Conservation (phyloP, 1,140 invertebrate species). For the Wasmannia auropunctata region DNA sequence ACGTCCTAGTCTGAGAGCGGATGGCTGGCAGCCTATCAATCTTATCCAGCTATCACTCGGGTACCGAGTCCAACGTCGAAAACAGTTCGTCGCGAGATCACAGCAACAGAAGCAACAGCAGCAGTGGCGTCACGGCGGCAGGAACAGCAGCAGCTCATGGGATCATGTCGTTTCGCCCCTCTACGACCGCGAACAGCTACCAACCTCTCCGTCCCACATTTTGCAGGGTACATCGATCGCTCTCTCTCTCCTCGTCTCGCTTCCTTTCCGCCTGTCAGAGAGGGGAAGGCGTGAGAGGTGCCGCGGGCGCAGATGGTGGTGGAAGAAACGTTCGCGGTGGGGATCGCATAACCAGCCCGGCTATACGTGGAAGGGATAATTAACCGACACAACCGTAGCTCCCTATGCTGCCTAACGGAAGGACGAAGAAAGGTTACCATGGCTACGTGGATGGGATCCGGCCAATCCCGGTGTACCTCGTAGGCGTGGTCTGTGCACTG, state of each 20-base stretch:
- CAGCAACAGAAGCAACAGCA: slow-evolving; percentile 72
- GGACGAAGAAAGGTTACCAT: slow-evolving; percentile 82
- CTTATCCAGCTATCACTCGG: slow-evolving; percentile 52
- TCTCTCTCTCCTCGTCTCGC: slow-evolving; percentile 65
- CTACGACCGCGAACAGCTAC: not conserved
- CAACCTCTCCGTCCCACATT: slow-evolving; percentile 62
- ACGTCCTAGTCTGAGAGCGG: slow-evolving; percentile 16
- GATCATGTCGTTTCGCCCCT: slow-evolving; percentile 59
- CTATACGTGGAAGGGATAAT: slow-evolving; percentile 80
- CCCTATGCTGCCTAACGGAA: slow-evolving; percentile 69
- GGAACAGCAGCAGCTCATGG: slow-evolving; percentile 71
- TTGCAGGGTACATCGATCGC: slow-evolving; percentile 61
- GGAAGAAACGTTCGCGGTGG: slow-evolving; percentile 42
- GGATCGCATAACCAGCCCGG: slow-evolving; percentile 38
- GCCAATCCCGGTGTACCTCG: slow-evolving; percentile 78
- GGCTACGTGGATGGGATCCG: slow-evolving; percentile 81
- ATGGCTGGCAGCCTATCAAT: slow-evolving; percentile 52
- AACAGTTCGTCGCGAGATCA: slow-evolving; percentile 70
- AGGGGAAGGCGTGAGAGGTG: slow-evolving; percentile 60
- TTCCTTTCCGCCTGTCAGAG: slow-evolving; percentile 36
- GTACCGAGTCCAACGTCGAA: slow-evolving; percentile 50
- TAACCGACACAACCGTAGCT: slow-evolving; percentile 78
- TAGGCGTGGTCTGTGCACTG: slow-evolving; percentile 82
- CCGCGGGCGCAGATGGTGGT: slow-evolving; percentile 24
- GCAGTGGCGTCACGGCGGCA: slow-evolving; percentile 67